These are phyloP conservation scores for Carettochelys insculpta DNA, from an alignment of 2,113 vertebrate genomes.

Conservation along the genomic window DNA sequence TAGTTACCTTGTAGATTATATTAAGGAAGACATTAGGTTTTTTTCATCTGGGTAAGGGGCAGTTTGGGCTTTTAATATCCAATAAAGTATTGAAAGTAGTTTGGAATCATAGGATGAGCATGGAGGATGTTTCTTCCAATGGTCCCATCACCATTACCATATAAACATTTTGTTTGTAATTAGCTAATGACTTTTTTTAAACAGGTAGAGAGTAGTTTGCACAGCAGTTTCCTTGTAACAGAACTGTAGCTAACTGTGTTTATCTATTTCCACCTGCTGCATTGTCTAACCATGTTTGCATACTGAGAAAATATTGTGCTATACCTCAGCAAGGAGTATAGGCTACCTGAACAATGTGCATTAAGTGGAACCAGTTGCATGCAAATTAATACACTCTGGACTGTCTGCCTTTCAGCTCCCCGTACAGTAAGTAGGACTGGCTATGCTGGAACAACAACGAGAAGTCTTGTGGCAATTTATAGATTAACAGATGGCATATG, in stretches of 20 bases:
- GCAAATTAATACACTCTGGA: not conserved
- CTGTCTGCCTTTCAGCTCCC: not conserved
- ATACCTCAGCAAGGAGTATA: not conserved
- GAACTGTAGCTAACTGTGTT: not conserved
- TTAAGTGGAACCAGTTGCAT: not conserved
- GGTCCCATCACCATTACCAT: not conserved
- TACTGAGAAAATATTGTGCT: not conserved
- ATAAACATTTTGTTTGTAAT: not conserved
- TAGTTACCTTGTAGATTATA: not conserved
- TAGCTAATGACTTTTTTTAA: not conserved
- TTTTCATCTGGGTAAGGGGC: not conserved
- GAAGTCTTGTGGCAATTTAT: too few relatives aligned
- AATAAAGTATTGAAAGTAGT: not conserved
- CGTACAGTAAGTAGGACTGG: not conserved
- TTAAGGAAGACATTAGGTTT: not conserved
- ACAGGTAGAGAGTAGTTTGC: not conserved
- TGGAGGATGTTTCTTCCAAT: not conserved
- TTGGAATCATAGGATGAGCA: not conserved
- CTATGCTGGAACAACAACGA: too few relatives aligned
- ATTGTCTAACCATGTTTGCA: not conserved
- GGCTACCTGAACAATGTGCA: not conserved
- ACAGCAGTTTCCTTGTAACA: not conserved
- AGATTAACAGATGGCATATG: too few relatives aligned
- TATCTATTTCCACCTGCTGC: not conserved
- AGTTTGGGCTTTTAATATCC: not conserved